A percentile compares a stretch with the other conserved stretches of the same genome.
Conservation (phyloP, 1,140 invertebrate species). For the Cydia strobilella region DNA sequence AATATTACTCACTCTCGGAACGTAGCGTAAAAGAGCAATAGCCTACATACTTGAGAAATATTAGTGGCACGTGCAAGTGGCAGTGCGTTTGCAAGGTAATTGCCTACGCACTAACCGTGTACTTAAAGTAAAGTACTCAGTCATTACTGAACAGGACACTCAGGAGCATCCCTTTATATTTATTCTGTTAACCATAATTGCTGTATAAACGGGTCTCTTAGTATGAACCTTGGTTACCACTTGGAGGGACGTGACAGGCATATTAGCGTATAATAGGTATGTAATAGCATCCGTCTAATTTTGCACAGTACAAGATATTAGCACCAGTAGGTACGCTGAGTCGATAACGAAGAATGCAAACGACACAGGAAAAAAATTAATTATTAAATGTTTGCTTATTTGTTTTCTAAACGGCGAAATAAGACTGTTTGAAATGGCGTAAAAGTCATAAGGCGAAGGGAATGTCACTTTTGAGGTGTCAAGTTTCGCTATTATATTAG, state of each 20-base stretch:
- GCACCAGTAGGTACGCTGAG: not conserved
- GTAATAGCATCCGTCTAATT: conserved; percentile 13
- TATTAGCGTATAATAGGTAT: not conserved
- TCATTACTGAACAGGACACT: conserved; percentile 27
- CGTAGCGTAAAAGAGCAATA: no score
- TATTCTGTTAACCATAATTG: conserved; percentile 6
- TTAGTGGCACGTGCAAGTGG: not conserved
- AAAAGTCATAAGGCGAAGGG: no score
- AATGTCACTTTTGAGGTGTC: no score
- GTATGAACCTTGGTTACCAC: conserved; percentile 15
- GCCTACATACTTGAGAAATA: not conserved
- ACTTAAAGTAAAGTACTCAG: conserved; percentile 18
- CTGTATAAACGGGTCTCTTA: not conserved
- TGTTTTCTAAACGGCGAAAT: no score
- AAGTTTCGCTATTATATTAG: no score
- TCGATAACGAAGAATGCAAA: no score
- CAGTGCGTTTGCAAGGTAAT: not conserved
- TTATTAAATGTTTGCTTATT: no score
- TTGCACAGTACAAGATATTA: not conserved
- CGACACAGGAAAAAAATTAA: no score
- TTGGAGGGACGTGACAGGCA: conserved; percentile 5
- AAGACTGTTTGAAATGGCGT: no score
- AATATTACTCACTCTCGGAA: not conserved
- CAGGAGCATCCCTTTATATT: conserved; percentile 7
- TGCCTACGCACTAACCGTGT: not conserved